A percentile compares a stretch with the other conserved stretches of the same genome.
phyloP scores from a whole-genome alignment of 2,797 vertebrate species.

The Microtus obscurus region DNA sequence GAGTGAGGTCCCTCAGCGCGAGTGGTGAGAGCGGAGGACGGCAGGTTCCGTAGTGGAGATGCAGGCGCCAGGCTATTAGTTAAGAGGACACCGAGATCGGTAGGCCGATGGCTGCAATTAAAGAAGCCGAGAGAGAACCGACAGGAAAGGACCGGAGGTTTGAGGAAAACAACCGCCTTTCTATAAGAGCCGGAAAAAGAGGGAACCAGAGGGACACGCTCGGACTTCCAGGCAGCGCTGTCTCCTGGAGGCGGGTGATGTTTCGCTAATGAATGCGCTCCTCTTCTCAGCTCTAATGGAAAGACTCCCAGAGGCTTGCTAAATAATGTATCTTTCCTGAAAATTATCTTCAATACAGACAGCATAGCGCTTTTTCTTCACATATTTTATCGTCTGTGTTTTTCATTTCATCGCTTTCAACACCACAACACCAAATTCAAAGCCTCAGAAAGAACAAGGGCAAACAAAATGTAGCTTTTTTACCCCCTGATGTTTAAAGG shows the following conservation, averaged over 20 bases:
- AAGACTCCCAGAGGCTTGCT: background rate
- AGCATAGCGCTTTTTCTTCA: background rate
- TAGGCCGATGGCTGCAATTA: background rate
- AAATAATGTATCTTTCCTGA: background rate
- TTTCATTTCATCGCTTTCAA: background rate
- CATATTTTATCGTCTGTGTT: background rate
- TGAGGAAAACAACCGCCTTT: background rate
- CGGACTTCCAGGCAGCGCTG: background rate
- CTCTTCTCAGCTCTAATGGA: background rate
- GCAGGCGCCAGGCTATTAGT: background rate
- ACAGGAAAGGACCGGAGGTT: background rate
- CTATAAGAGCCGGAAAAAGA: background rate
- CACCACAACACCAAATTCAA: background rate
- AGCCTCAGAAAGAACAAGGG: background rate
- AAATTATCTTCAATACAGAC: background rate
- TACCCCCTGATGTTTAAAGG: constrained; percentile 7
- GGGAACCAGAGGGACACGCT: background rate
- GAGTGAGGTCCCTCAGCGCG: background rate
- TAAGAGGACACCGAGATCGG: background rate
- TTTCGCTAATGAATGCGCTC: background rate
- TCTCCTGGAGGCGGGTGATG: background rate
- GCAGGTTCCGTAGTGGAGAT: background rate
- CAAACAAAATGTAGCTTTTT: background rate
- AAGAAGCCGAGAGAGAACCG: background rate
- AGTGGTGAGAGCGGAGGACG: rapidly evolving